These are phyloP conservation scores for Xerus inauris DNA, from an alignment of 2,113 vertebrate species.

Conservation along the genomic window DNA sequence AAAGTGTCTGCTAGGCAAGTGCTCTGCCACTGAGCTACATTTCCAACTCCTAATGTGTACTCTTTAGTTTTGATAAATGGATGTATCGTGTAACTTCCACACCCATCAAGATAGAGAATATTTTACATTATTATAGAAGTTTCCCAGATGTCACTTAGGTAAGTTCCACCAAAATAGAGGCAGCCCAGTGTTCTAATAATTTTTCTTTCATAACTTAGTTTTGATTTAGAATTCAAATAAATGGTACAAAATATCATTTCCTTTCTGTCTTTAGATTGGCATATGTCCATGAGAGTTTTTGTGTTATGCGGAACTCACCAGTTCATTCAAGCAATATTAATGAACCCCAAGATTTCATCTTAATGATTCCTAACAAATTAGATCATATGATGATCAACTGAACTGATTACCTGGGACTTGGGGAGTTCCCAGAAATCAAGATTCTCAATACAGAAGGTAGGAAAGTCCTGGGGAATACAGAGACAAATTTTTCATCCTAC, in stretches of 20 bases:
- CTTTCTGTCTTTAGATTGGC: not conserved
- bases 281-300: not conserved
- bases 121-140: not conserved
- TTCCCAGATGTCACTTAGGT: not conserved
- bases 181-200: not conserved
- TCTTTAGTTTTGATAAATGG: not conserved
- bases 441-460: not conserved
- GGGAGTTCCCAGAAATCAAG: not conserved
- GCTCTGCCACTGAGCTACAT: not conserved
- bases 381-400: fast-evolving
- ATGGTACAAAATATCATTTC: not conserved
- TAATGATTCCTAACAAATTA: not conserved
- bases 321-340: not conserved
- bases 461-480: not conserved
- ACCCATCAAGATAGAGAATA: not conserved
- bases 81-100: not conserved
- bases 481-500: not conserved
- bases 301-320: not conserved
- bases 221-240: not conserved
- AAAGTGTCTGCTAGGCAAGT: not conserved
- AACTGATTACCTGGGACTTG: not conserved
- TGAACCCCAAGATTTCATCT: not conserved
- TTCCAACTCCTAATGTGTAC: not conserved
- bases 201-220: not conserved
- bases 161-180: not conserved